Percentiles rank a stretch among this genome's conserved stretches.
phyloP scores from a whole-genome alignment of 2,888 invertebrate genomes.

The Parelbella ahira region DNA sequence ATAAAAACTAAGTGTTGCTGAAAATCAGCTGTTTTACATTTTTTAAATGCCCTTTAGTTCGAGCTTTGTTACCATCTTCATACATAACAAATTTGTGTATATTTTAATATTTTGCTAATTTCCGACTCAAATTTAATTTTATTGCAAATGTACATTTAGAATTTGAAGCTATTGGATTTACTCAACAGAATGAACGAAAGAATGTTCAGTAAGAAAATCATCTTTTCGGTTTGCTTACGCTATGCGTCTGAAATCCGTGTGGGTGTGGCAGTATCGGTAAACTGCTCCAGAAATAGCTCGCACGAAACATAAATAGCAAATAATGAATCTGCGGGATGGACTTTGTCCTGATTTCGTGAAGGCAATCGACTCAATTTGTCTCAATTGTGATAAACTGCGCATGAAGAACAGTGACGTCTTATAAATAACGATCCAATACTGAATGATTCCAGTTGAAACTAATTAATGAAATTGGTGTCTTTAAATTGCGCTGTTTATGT shows the following conservation, averaged over 20 bases:
- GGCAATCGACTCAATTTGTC: slow-evolving; percentile 43
- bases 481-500: too few relatives aligned
- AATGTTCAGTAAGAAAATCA: too few relatives aligned
- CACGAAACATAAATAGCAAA: slow-evolving; percentile 39
- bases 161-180: too few relatives aligned
- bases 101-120: too few relatives aligned
- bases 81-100: too few relatives aligned
- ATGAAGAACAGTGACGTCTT: slow-evolving; percentile 21
- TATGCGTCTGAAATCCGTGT: slow-evolving; percentile 5
- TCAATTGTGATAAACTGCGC: slow-evolving; percentile 35
- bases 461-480: slow-evolving; percentile 11
- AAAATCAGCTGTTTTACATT: too few relatives aligned
- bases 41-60: too few relatives aligned
- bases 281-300: slow-evolving; percentile 14
- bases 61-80: too few relatives aligned
- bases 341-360: slow-evolving; percentile 42
- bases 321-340: slow-evolving; percentile 35
- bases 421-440: not conserved
- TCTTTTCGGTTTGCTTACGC: too few relatives aligned
- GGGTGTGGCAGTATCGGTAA: slow-evolving; percentile 11
- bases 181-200: too few relatives aligned
- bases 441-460: not conserved
- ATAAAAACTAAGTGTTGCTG: too few relatives aligned
- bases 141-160: slow-evolving; percentile 3
- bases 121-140: too few relatives aligned